Percentiles rank a stretch among this genome's conserved stretches.
phyloP scores from a whole-genome alignment of 2,113 vertebrate species.

The Entosphenus tridentatus region DNA sequence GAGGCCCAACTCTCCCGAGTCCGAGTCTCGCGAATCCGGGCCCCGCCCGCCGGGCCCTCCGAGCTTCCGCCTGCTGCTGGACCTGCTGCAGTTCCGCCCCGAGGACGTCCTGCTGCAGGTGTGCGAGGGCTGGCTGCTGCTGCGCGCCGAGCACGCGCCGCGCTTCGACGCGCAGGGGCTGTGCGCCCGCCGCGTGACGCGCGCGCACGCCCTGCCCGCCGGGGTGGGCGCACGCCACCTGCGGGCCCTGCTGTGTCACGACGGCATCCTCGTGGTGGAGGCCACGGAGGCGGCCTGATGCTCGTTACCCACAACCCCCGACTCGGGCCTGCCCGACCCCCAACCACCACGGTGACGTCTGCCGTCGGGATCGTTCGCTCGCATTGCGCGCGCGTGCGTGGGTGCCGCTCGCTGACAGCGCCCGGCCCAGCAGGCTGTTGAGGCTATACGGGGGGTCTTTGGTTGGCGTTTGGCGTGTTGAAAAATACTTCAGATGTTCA shows the following conservation, averaged over 20 bases:
- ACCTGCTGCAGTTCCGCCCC: constrained; percentile 41
- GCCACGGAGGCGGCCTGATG: constrained; percentile 16
- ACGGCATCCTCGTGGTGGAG: constrained; percentile 44
- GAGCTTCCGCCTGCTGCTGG: constrained; percentile 31
- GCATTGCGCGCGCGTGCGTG: no score
- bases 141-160: constrained; percentile 31
- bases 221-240: constrained; percentile 27
- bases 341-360: no score
- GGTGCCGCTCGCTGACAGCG: no score
- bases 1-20: no score
- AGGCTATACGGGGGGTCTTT: no score
- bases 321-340: no score
- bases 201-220: constrained; percentile 33
- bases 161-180: constrained; percentile 49
- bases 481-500: no score
- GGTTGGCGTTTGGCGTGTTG: no score
- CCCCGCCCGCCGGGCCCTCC: neutral
- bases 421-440: no score
- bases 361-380: no score
- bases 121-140: constrained; percentile 45
- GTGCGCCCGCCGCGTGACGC: constrained; percentile 34
- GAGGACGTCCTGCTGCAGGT: constrained; percentile 58
- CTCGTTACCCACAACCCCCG: no score
- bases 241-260: constrained; percentile 34
- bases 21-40: no score